Conservation (phyloP, 2,888 invertebrate genomes). For the Zele albiditarsus region DNA sequence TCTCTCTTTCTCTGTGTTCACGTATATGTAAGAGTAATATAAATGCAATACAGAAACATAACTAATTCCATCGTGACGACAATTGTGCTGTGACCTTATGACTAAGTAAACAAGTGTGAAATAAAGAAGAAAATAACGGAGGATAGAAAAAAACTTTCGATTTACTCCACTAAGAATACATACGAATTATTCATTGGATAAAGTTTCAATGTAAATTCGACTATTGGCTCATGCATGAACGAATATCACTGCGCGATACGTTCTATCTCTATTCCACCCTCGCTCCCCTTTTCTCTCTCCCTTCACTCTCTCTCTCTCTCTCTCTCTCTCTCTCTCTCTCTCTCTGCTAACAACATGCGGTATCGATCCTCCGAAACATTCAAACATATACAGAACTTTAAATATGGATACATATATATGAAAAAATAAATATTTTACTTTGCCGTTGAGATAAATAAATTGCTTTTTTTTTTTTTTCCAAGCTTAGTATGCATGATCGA, state of each 20-base stretch:
- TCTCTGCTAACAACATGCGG: too few species aligned
- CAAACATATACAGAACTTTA: too few species aligned
- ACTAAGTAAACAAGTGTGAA: background rate
- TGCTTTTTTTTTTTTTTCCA: too few species aligned
- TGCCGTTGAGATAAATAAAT: too few species aligned
- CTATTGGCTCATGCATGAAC: background rate
- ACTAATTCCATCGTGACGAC: background rate
- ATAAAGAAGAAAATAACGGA: background rate
- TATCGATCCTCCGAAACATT: too few species aligned
- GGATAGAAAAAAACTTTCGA: background rate
- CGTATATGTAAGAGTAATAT: background rate
- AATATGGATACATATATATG: too few species aligned
- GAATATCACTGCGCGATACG: background rate
- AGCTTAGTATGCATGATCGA: too few species aligned
- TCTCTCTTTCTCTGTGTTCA: background rate
- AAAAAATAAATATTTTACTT: too few species aligned
- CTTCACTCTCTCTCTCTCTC: too few species aligned
- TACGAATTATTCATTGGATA: background rate
- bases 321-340: too few species aligned
- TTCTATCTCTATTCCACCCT: background rate
- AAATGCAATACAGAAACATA: too few species aligned
- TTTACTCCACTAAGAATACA: background rate
- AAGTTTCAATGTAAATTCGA: background rate
- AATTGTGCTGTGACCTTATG: background rate
- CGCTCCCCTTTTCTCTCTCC: background rate